Base-by-base conservation (phyloP, 2,113 vertebrate genomes). In the Lagopus muta region DNA sequence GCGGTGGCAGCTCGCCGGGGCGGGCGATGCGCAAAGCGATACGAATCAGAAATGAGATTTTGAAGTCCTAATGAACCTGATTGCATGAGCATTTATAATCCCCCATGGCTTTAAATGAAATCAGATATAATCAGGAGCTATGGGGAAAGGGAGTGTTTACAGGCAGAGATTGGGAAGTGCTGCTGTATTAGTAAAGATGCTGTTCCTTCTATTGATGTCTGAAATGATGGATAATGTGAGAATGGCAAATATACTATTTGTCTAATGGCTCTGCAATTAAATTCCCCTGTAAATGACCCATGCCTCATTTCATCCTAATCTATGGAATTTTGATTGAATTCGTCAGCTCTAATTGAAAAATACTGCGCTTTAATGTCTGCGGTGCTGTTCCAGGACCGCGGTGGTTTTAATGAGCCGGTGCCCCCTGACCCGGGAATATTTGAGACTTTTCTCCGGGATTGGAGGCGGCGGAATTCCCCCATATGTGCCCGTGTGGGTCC, bases 261-360 rank as follows among this genome's bases (percentile, higher is more conserved):
- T 99, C 99, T 99, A 99, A 99, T 99, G 99, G 99, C 98, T 98
- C 99, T 98, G 99, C 99, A 99, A 99, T 99, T 99, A 99, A 99
- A 99, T 98, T 96, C 98, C 98, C 98, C 98, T 99, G 99, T 99
- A 99, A 99, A 99, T 99, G 99, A 99, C 98, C 99, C 99, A 98
- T 98, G 99, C 98, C 99, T 99, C 99, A 98, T 99, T 99, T 99
- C 98, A 98, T 99, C 98, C 99, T 99, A 99, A 99, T 99, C 99
- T 99, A 99, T 99, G 98, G 98, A 99, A 98, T 98, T 99, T 99
- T 99, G 99, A 99, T 99, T 99, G 99, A 99, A 99, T 99, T 99
- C 99, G 99, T 99, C 99, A 98, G 98, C 98, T 97, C 98, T 99
- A 99, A 99, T 99, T 99, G 99, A 99, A 99, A 99, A 99, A 99